Conservation (phyloP, 2,888 invertebrate genomes). For the Glomeris marginata region DNA sequence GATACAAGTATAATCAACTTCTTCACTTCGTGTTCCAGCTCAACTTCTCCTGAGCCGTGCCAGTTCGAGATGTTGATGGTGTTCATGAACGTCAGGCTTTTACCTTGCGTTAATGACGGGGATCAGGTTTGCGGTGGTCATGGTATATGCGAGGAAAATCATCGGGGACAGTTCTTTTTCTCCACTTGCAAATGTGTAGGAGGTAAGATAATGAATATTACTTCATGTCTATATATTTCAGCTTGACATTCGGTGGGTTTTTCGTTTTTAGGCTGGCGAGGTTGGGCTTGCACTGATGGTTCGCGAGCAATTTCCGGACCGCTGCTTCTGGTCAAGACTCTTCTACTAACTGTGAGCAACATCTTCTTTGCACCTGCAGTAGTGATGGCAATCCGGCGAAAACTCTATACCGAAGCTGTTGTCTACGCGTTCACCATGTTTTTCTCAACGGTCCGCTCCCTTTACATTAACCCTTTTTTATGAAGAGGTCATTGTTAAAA, state of each 20-base stretch:
- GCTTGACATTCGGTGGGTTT: neutral
- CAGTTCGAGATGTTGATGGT: constrained; percentile 31
- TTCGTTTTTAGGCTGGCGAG: constrained; percentile 26
- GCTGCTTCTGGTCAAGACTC: constrained; percentile 23
- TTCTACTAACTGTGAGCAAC: constrained; percentile 32
- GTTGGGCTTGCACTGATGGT: constrained; percentile 31
- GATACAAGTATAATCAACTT: constrained; percentile 2
- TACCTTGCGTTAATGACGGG: constrained; percentile 32
- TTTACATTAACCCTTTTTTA: constrained; percentile 6
- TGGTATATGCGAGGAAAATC: constrained; percentile 35
- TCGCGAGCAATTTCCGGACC: constrained; percentile 21
- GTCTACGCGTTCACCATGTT: constrained; percentile 32
- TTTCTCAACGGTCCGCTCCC: constrained; percentile 29
- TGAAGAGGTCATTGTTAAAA: no score
- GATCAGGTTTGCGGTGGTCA: constrained; percentile 30
- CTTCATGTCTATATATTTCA: constrained; percentile 1
- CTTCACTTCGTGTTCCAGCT: neutral
- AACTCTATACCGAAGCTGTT: constrained; percentile 27
- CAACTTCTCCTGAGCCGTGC: constrained; percentile 25
- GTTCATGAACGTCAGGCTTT: constrained; percentile 32
- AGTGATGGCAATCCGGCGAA: constrained; percentile 25
- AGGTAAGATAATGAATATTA: constrained; percentile 18
- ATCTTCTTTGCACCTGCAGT: constrained; percentile 31
- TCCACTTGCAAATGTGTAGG: constrained; percentile 35
- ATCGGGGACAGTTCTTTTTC: constrained; percentile 33